Base-by-base conservation (phyloP, 2,113 vertebrate genomes). In the Eptesicus fuscus region DNA sequence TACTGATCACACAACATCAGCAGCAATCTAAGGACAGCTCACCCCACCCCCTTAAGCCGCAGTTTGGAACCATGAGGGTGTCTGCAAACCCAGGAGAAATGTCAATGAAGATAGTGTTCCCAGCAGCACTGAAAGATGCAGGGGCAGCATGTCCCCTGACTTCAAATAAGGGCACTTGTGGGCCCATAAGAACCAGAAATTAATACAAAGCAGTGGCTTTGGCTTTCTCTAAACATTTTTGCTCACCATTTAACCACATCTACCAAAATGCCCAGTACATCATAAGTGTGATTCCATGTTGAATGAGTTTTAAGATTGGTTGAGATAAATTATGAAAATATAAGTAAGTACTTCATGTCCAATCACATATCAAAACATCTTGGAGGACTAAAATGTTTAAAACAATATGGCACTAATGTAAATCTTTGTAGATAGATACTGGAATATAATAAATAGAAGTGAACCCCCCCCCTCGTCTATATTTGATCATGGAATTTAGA, bases 141-240 rank as follows among this genome's bases (percentile, higher is more conserved):
- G 12, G 10, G 2, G 0, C 12, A 8, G 0, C 1, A 0, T 2
- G 1, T 53, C 44, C 2, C 14, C 11, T 0, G 35, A 42, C 11
- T 37, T 79, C 28, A 67, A 30, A 18, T 22, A 7, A 67, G n/a
- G 42, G 11, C 42, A 20, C 6, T 16, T 0, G 0, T 9, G 16
- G 17, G 3, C 1, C 13, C 13, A 13, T 2, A 40, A 28, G 23
- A 51, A 17, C 9, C 32, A 22, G 22, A 65, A 70, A 13, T 22
- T 9, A 59, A 3, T 18, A 7, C 1, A 6, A 23, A 6, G 3
- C 37, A 25, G 2, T 12, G 20, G 8, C 2, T 13, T 7, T n/a
- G 35, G 56, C 16, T 25, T 8, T 65, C 13, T 11, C 6, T 40
- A 71, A 42, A 25, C 13, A 59, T 13, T 13, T 84, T 12, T 44